phyloP scores from a whole-genome alignment of 2,797 vertebrate genomes.

The Pempheris klunzingeri region DNA sequence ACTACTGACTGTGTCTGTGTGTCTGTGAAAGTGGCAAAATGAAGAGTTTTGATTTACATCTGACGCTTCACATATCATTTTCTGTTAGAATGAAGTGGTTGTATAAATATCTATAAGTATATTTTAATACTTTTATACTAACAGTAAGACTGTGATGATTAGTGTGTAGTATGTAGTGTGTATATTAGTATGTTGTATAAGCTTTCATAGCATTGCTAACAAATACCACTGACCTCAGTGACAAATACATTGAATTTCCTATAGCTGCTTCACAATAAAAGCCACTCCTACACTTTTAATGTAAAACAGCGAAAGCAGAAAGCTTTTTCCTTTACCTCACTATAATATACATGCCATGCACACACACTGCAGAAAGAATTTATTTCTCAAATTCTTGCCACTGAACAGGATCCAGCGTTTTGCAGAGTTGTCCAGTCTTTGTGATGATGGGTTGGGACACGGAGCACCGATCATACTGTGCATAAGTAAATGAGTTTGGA shows the following conservation, averaged over 20 bases:
- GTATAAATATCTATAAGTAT: no score
- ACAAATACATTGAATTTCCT: neutral
- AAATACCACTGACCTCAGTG: neutral
- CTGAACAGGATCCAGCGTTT: neutral
- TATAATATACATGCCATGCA: neutral
- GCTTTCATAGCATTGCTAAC: neutral
- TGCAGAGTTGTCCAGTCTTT: neutral
- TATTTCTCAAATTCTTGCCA: neutral
- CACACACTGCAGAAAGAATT: neutral
- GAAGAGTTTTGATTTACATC: no score
- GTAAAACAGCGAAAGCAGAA: neutral
- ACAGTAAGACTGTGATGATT: no score
- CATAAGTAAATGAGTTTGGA: constrained; percentile 24
- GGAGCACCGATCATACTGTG: neutral
- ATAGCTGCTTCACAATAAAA: neutral
- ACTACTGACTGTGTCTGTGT: no score
- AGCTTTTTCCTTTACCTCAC: neutral
- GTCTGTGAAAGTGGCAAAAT: no score
- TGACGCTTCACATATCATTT: no score
- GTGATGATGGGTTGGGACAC: neutral
- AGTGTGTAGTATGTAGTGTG: no score
- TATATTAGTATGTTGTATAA: no score
- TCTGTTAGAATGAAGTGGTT: no score
- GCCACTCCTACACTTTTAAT: neutral
- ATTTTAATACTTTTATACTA: no score